Percentiles rank a stretch among this genome's conserved stretches.
phyloP scores from a whole-genome alignment of 2,888 invertebrate genomes.

The Sthenelais limicola region DNA sequence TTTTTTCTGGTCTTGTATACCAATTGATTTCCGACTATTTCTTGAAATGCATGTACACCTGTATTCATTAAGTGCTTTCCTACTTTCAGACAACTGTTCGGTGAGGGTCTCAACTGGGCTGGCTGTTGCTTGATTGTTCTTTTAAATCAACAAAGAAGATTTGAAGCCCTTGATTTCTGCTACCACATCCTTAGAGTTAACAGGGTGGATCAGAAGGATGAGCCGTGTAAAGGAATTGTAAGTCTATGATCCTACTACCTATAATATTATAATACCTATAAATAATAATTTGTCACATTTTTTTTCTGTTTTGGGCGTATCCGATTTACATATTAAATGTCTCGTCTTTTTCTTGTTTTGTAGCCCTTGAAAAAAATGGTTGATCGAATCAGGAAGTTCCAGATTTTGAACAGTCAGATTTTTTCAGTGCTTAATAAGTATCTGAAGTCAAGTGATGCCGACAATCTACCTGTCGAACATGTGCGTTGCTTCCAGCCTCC shows the following conservation, averaged over 20 bases:
- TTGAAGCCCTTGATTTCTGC: constrained; percentile 98
- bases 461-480: constrained; percentile 90
- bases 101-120: constrained; percentile 99
- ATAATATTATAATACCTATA: neutral
- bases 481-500: constrained; percentile 98
- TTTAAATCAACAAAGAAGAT: constrained; percentile 93
- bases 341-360: constrained; percentile 52
- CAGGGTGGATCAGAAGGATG: constrained; percentile 95
- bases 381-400: constrained; percentile 96
- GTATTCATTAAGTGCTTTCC: no score
- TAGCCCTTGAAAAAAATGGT: constrained; percentile 97
- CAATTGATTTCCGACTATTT: no score
- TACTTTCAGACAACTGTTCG: constrained; percentile 85
- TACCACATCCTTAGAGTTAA: constrained; percentile 97
- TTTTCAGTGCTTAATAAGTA: constrained; percentile 96
- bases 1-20: no score
- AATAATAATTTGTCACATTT: no score
- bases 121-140: constrained; percentile 97
- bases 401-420: constrained; percentile 98
- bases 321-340: no score
- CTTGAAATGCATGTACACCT: no score
- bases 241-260: constrained; percentile 75
- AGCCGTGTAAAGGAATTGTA: constrained; percentile 94
- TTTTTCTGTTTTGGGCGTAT: no score
- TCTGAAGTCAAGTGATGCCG: constrained; percentile 82